Evolutionary conservation across 2,797 vertebrate genomes (phyloP).

Genomic region (Macropodus opercularis): DNA sequence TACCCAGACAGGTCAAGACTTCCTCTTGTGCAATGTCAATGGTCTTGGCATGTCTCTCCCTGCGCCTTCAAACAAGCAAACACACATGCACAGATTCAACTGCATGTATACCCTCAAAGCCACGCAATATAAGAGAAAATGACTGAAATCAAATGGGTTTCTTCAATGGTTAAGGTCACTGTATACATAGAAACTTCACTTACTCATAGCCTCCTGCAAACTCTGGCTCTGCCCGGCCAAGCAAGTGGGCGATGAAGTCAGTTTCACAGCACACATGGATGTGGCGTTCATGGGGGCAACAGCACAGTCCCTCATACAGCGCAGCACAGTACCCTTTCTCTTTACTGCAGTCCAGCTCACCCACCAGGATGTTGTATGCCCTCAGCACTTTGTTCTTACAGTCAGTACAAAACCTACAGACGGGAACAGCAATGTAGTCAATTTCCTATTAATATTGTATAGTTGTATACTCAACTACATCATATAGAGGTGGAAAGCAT

Average conservation of each 20-base stretch:
- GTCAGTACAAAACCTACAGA: conserved; percentile 93
- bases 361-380: conserved; percentile 96
- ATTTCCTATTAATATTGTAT: neutral
- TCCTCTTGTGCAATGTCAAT: conserved; percentile 98
- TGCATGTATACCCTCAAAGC: neutral
- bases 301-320: conserved; percentile 94
- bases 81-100: neutral
- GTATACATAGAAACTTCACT: conserved; percentile 76
- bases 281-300: conserved; percentile 94
- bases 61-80: conserved; percentile 76
- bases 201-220: conserved; percentile 97
- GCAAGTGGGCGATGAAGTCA: conserved; percentile 95
- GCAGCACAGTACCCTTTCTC: conserved; percentile 96
- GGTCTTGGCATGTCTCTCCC: conserved; percentile 97
- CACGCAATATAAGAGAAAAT: neutral
- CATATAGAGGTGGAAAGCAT: neutral
- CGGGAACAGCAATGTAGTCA: neutral
- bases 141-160: neutral
- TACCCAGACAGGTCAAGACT: conserved; percentile 96
- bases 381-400: conserved; percentile 97
- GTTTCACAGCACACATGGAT: conserved; percentile 97
- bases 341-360: conserved; percentile 95
- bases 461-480: too few relatives aligned
- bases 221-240: conserved; percentile 95
- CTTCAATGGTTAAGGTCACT: conserved; percentile 5